Evolutionary conservation across 2,113 vertebrate genomes (phyloP).

Genomic region (Caranx ignobilis): DNA sequence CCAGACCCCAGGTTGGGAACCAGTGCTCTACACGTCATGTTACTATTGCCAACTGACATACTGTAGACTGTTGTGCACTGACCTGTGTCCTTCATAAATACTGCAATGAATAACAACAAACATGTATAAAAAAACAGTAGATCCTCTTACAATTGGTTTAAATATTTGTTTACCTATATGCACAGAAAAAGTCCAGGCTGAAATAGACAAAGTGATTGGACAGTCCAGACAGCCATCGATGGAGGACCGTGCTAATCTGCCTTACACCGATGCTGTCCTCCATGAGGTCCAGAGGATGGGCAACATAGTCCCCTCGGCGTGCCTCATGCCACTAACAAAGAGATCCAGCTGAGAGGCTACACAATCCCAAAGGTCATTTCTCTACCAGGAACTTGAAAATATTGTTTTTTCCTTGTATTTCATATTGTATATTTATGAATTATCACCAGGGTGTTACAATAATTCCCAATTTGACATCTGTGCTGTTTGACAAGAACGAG

Average conservation of each 20-base stretch:
- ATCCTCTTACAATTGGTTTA: no score
- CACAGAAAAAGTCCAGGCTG: conserved; percentile 76
- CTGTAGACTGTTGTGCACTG: background rate
- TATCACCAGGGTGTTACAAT: conserved; percentile 74
- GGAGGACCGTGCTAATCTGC: conserved; percentile 80
- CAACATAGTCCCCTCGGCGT: conserved; percentile 82
- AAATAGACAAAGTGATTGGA: conserved; percentile 80
- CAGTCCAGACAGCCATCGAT: conserved; percentile 67
- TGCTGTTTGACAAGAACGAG: conserved; percentile 75
- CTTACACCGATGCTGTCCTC: conserved; percentile 87
- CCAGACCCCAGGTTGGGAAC: no score
- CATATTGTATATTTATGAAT: background rate
- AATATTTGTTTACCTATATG: background rate
- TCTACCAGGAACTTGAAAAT: fast-evolving
- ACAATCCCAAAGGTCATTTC: conserved; percentile 56
- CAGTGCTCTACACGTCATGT: no score
- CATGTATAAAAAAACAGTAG: no score
- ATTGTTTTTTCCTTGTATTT: background rate
- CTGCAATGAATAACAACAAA: no score
- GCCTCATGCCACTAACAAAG: conserved; percentile 74
- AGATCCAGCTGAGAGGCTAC: conserved; percentile 54
- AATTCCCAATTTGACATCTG: conserved; percentile 80
- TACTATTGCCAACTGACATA: background rate
- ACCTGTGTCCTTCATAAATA: background rate
- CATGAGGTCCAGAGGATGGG: conserved; percentile 86